A percentile compares a stretch with the other conserved stretches of the same genome.
Evolutionary conservation across 2,113 vertebrate genomes (phyloP).

Genomic region (Canis aureus): DNA sequence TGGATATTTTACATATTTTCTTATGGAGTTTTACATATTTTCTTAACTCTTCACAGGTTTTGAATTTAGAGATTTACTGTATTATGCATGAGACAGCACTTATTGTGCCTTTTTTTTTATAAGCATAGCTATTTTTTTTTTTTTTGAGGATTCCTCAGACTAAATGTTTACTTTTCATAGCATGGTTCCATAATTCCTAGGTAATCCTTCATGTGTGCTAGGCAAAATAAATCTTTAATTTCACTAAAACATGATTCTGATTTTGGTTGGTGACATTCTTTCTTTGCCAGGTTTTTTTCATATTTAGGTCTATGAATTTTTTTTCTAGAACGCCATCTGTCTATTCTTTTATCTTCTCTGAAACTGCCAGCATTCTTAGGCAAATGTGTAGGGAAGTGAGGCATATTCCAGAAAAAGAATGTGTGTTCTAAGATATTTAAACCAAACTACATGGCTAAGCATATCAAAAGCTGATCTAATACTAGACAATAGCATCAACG

Average conservation of each 20-base stretch:
- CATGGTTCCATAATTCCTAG: conserved; percentile 64
- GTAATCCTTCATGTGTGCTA: conserved; percentile 67
- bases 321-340: conserved; percentile 72
- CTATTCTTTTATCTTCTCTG: conserved; percentile 63
- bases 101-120: not conserved
- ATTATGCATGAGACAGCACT: not conserved
- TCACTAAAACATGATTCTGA: conserved; percentile 74
- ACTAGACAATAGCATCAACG: not conserved
- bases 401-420: conserved; percentile 62
- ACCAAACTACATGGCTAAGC: not conserved
- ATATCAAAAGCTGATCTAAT: not conserved
- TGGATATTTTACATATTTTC: conserved; percentile 5
- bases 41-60: not conserved
- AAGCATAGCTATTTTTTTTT: not conserved
- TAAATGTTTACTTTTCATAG: conserved; percentile 65
- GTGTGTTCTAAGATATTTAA: not conserved
- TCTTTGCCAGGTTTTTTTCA: conserved; percentile 73
- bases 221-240: conserved; percentile 77
- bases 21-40: not conserved
- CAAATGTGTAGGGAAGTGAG: conserved; percentile 57
- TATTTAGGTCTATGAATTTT: conserved; percentile 73
- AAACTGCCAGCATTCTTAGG: conserved; percentile 64
- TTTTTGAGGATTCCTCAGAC: conserved; percentile 16
- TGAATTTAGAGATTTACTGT: not conserved
- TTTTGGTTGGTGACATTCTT: conserved; percentile 71